Conservation (phyloP, 1,140 invertebrate genomes). For the Pseudoatta argentina region DNA sequence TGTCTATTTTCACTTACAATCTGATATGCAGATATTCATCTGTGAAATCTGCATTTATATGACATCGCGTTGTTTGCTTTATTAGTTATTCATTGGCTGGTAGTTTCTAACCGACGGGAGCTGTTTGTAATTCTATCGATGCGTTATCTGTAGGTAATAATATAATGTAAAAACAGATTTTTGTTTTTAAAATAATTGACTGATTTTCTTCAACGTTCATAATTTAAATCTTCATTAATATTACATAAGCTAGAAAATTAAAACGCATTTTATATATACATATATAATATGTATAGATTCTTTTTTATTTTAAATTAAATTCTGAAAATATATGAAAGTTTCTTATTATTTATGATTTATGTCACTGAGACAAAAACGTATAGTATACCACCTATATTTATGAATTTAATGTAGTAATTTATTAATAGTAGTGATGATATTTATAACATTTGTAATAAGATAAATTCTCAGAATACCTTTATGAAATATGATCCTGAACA, state of each 20-base stretch:
- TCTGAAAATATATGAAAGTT: background rate
- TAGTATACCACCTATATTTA: background rate
- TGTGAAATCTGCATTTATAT: constrained; percentile 39
- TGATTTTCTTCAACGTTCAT: background rate
- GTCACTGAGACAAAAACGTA: background rate
- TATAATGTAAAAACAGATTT: constrained; percentile 6
- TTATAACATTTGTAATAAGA: constrained; percentile 1
- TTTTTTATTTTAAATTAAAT: background rate
- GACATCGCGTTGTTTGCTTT: constrained; percentile 9
- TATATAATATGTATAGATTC: too few species aligned
- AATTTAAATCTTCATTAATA: constrained; percentile 10
- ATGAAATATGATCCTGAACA: background rate
- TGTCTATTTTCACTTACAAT: constrained; percentile 28
- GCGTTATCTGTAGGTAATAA: constrained; percentile 14
- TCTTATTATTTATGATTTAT: background rate
- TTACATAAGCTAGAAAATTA: background rate
- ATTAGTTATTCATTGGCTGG: constrained; percentile 42
- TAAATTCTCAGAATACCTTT: background rate
- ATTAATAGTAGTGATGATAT: background rate
- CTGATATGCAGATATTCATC: constrained; percentile 26
- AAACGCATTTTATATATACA: background rate
- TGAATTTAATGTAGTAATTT: background rate
- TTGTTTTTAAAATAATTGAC: constrained; percentile 1
- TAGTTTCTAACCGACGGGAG: background rate
- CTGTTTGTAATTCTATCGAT: background rate